Conservation (phyloP, 2,797 vertebrate species). For the Pteropus rufus region DNA sequence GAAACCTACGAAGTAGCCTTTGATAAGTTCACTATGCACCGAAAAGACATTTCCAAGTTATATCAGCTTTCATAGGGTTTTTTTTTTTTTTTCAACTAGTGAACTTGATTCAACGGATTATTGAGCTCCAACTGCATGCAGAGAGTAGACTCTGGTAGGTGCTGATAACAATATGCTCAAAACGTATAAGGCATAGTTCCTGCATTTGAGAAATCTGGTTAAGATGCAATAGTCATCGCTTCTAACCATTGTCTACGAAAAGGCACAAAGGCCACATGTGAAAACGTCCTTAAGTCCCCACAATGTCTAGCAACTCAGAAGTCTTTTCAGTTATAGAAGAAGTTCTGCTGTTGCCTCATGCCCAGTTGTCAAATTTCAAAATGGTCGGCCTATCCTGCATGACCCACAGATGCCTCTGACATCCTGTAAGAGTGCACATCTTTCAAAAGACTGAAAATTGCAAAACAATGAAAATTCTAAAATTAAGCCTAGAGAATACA, state of each 20-base stretch:
- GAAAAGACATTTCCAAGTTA: neutral
- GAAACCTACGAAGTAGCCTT: neutral
- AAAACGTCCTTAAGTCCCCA: neutral
- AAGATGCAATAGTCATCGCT: neutral
- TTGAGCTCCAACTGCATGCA: neutral
- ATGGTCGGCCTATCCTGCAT: neutral
- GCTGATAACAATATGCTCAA: neutral
- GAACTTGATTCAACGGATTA: neutral
- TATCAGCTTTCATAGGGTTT: neutral
- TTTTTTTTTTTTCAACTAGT: neutral
- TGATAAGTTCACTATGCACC: neutral
- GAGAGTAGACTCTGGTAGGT: neutral
- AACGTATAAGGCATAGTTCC: neutral
- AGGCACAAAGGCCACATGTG: neutral
- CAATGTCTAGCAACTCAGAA: neutral
- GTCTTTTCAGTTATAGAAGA: neutral
- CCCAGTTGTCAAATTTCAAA: neutral
- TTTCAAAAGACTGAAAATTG: neutral
- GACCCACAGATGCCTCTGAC: neutral
- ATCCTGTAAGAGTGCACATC: neutral
- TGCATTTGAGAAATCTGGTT: neutral
- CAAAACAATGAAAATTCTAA: neutral
- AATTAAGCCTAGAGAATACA: neutral
- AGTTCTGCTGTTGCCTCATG: neutral
- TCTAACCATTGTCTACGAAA: neutral